These are phyloP conservation scores for Rhinella marina DNA, from an alignment of 2,797 vertebrate genomes.

Conservation along the genomic window DNA sequence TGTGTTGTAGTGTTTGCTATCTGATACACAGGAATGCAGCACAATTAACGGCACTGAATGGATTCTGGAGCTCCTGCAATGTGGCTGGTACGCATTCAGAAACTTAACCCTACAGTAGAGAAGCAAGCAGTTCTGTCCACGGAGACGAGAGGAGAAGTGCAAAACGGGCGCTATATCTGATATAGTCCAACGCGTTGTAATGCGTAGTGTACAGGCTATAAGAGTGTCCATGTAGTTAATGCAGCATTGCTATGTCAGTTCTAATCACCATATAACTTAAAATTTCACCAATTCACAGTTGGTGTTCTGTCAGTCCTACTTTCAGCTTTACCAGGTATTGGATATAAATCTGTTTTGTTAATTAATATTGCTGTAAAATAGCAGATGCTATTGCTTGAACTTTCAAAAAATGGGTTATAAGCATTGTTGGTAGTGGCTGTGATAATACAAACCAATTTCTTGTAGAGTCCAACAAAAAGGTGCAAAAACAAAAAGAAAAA, in stretches of 20 bases:
- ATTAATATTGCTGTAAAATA: slow-evolving; percentile 59
- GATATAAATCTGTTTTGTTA: not conserved
- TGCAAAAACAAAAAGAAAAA: slow-evolving; percentile 66
- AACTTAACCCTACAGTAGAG: slow-evolving; percentile 67
- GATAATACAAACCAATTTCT: slow-evolving; percentile 61
- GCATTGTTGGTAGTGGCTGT: slow-evolving; percentile 62
- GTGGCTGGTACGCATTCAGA: slow-evolving; percentile 68
- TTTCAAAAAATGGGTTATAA: slow-evolving; percentile 60
- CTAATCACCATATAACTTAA: not conserved
- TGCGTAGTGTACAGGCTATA: not conserved
- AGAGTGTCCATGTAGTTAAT: not conserved
- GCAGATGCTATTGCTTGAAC: slow-evolving; percentile 63
- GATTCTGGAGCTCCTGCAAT: slow-evolving; percentile 68
- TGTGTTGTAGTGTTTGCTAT: slow-evolving; percentile 72
- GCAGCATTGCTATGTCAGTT: not conserved
- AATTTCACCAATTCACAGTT: not conserved
- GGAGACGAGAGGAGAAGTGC: slow-evolving; percentile 68
- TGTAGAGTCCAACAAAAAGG: slow-evolving; percentile 53
- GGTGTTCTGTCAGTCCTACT: not conserved
- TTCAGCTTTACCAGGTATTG: not conserved
- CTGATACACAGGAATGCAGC: slow-evolving; percentile 77
- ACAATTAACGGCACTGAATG: slow-evolving; percentile 63
- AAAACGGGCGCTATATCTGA: slow-evolving; percentile 41
- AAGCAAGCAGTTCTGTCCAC: slow-evolving; percentile 72
- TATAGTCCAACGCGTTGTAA: not conserved